Percentiles rank a stretch among this genome's conserved stretches.
Conservation (phyloP, 2,888 invertebrate genomes). For the Clivina fossor region DNA sequence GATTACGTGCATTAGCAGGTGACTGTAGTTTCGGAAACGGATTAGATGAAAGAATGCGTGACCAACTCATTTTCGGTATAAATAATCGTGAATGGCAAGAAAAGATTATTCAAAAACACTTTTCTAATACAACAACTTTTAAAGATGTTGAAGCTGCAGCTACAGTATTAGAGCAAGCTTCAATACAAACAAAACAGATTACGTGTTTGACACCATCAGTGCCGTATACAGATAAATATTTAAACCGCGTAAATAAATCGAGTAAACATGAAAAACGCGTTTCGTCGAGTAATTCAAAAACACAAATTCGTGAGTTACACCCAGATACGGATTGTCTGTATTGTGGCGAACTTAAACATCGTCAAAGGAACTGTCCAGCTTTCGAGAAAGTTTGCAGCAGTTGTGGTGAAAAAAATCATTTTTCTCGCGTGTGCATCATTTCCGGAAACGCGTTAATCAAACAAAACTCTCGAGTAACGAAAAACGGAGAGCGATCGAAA, state of each 20-base stretch:
- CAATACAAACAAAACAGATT: conserved; percentile 19
- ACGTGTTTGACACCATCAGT: background rate
- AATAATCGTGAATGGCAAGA: conserved; percentile 33
- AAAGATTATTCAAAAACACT: conserved; percentile 29
- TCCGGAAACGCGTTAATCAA: background rate
- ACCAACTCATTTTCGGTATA: conserved; percentile 33
- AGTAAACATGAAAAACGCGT: background rate
- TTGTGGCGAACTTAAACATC: conserved; percentile 1
- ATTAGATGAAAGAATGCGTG: conserved; percentile 32
- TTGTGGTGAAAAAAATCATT: conserved; percentile 8
- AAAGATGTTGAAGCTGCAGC: conserved; percentile 27
- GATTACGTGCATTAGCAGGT: conserved; percentile 23
- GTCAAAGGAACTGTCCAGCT: conserved; percentile 4
- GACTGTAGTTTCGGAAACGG: conserved; percentile 23
- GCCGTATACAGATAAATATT: background rate
- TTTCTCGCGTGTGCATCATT: conserved; percentile 3
- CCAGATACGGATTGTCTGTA: conserved; percentile 2
- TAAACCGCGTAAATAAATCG: conserved; percentile 6
- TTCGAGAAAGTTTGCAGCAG: conserved; percentile 2
- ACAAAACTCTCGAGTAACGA: background rate
- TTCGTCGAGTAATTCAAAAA: background rate
- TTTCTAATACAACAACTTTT: conserved; percentile 18
- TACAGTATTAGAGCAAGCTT: conserved; percentile 21
- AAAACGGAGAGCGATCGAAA: background rate
- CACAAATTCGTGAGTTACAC: conserved; percentile 9